Evolutionary conservation across 2,888 invertebrate species (phyloP).

Genomic region (Ormyrus nitidulus): DNA sequence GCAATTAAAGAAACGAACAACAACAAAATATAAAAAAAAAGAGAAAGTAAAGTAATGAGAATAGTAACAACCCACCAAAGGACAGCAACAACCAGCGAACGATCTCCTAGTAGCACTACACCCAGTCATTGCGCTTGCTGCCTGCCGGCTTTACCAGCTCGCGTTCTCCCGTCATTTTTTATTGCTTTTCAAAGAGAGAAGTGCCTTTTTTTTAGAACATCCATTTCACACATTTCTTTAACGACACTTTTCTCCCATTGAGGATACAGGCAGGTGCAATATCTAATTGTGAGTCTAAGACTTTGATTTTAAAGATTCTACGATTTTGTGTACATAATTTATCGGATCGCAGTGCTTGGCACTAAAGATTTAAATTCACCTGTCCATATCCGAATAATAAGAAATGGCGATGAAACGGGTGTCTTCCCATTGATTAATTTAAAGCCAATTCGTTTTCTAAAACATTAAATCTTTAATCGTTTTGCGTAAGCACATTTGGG

Average conservation of each 20-base stretch:
- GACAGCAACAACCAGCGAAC: constrained; percentile 76
- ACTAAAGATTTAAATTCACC: constrained; percentile 44
- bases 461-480: constrained; percentile 8
- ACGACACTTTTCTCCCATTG: constrained; percentile 48
- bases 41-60: constrained; percentile 56
- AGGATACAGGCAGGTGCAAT: constrained; percentile 56
- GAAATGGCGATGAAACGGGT: constrained; percentile 55
- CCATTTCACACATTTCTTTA: constrained; percentile 20
- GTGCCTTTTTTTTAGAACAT: constrained; percentile 23
- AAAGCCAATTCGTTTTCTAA: constrained; percentile 33
- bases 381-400: constrained; percentile 56
- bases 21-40: constrained; percentile 53
- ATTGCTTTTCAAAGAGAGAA: constrained; percentile 46
- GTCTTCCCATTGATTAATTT: constrained; percentile 50
- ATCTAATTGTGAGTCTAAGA: constrained; percentile 34
- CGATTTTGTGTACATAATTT: constrained; percentile 52
- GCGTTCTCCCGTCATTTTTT: constrained; percentile 57
- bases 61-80: constrained; percentile 74
- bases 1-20: constrained; percentile 54
- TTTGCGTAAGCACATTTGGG: constrained; percentile 25
- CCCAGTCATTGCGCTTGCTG: constrained; percentile 66
- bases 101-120: constrained; percentile 70
- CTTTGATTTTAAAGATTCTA: constrained; percentile 28
- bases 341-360: constrained; percentile 22
- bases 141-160: constrained; percentile 69